phyloP scores from a whole-genome alignment of 2,797 vertebrate species.

The Micropoecilia bifurca region DNA sequence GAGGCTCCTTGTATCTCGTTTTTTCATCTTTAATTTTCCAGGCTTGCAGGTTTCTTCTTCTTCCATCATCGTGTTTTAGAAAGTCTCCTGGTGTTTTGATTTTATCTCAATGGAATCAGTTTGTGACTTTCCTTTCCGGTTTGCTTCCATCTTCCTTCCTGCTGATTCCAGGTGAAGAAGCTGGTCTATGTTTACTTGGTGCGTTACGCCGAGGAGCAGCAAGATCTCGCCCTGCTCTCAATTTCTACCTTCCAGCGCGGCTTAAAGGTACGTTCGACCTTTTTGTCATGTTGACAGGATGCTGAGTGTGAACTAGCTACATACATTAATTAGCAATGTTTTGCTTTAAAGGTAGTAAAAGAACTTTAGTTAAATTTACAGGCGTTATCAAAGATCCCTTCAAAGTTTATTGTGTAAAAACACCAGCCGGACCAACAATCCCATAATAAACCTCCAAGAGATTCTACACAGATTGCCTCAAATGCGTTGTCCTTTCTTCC shows the following conservation, averaged over 20 bases:
- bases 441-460: not conserved
- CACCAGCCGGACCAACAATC: not conserved
- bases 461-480: not conserved
- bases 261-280: conserved; percentile 83
- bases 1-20: not conserved
- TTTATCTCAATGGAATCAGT: conserved; percentile 48
- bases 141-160: not conserved
- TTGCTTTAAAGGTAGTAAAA: not conserved
- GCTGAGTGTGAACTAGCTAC: not conserved
- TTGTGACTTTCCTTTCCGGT: conserved; percentile 19
- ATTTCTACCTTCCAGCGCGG: conserved; percentile 98
- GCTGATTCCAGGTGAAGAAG: conserved; percentile 90
- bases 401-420: not conserved
- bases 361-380: not conserved
- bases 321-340: not conserved
- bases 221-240: conserved; percentile 95
- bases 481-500: not conserved
- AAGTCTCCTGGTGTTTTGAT: not conserved
- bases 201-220: conserved; percentile 96
- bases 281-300: not conserved
- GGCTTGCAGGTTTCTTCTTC: conserved; percentile 17
- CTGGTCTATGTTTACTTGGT: conserved; percentile 97
- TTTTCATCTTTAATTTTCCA: conserved; percentile 1
- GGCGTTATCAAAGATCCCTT: not conserved
- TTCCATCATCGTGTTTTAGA: conserved; percentile 11